Evolutionary conservation across 2,888 invertebrate genomes (phyloP), one percentile per base, ranked within the genome.

Genomic region (Acanthococcus lagerstroemiae): DNA sequence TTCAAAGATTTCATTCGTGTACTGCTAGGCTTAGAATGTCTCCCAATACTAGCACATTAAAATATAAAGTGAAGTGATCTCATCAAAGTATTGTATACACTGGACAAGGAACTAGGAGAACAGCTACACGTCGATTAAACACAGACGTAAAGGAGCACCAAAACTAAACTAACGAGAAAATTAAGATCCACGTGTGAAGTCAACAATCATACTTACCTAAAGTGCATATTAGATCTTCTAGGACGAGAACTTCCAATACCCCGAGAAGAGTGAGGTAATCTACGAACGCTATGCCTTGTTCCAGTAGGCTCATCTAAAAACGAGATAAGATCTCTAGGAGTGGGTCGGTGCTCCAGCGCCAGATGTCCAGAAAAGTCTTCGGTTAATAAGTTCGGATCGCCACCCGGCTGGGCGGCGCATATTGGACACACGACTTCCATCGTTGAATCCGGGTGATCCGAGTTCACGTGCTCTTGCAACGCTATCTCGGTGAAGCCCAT

Each of bases 331-430:
- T 95, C 95, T 77, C 94, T 72, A 12, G 88, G 86, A 74, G 87
- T 88, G 25, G 88, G 86, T 74, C 93, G 86, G 80, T 97, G 97
- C 77, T 96, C 95, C 72, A 95, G 80, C 69, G 91, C 89, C 75
- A 97, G 84, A 82, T 97, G 97, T 73, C 92, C 90, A 71, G 93
- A 89, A 80, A 97, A 93, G 81, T 97, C 96, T 80, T 96, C 95
- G 70, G 95, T 95, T 78, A 95, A 91, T 76, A 94, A 86, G 81
- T 96, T 96, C 69, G 95, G 95, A 78, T 97, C 97, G 65, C 95
- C 95, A 70, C 95, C 95, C 45, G 95, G 94, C 80, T 91, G 84
- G 69, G 95, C 90, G 69, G 96, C 96, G 80, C 97, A 97, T 63
- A 97, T 87, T 70, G 97, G 97, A 79, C 97, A 97, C 67, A 96